These are phyloP conservation scores for Drosophila lutescens DNA, from an alignment of 2,888 invertebrate species.

Conservation along the genomic window DNA sequence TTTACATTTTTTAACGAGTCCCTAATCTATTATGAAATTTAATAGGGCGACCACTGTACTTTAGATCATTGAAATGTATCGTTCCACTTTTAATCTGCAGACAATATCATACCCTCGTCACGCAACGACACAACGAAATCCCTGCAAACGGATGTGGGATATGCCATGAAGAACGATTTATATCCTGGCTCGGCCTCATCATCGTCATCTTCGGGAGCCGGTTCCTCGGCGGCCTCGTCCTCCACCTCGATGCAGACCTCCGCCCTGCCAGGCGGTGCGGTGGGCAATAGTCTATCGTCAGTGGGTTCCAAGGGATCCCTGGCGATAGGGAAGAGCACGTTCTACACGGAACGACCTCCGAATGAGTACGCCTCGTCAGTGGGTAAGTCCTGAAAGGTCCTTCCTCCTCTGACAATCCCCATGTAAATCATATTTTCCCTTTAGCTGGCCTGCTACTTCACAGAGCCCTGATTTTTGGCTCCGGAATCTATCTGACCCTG, in stretches of 20 bases:
- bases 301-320: constrained; percentile 80
- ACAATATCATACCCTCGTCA: constrained; percentile 81
- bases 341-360: constrained; percentile 84
- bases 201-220: constrained; percentile 60
- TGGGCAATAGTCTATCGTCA: constrained; percentile 72
- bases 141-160: constrained; percentile 82
- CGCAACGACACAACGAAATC: constrained; percentile 83
- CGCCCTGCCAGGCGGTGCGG: constrained; percentile 64
- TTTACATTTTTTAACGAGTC: no score
- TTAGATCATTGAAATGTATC: constrained; percentile 6
- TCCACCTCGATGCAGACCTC: constrained; percentile 76
- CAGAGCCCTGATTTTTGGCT: constrained; percentile 49
- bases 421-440: constrained; percentile 12
- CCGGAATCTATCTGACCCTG: constrained; percentile 58
- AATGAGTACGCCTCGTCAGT: constrained; percentile 81
- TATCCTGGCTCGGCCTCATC: constrained; percentile 66
- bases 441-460: constrained; percentile 54
- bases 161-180: constrained; percentile 83
- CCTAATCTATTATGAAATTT: background rate
- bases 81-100: constrained; percentile 55
- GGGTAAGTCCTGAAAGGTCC: constrained; percentile 65
- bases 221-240: constrained; percentile 74
- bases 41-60: constrained; percentile 21
- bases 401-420: background rate
- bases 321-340: constrained; percentile 84